These are phyloP conservation scores for Proteles cristata DNA, from an alignment of 2,113 vertebrate species.

Conservation along the genomic window DNA sequence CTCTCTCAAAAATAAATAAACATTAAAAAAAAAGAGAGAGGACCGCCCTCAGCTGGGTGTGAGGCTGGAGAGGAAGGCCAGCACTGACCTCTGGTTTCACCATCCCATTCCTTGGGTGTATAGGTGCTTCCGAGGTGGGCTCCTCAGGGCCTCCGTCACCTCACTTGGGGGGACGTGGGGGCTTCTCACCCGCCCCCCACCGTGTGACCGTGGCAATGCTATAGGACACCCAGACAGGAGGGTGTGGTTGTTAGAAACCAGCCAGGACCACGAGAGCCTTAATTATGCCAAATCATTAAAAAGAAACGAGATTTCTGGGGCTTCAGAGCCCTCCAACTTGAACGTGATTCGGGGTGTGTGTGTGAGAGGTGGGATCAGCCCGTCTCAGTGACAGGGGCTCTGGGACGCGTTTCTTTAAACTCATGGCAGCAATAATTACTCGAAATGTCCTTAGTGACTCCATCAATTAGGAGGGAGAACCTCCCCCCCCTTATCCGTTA, in stretches of 20 bases:
- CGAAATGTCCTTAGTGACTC: conserved; percentile 72
- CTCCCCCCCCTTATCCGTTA: conserved; percentile 44
- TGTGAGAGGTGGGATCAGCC: conserved; percentile 61
- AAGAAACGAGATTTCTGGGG: conserved; percentile 57
- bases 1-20: no score
- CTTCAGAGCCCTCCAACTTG: conserved; percentile 48
- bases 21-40: no score
- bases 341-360: conserved; percentile 13
- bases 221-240: background rate
- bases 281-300: conserved; percentile 48
- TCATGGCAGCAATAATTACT: conserved; percentile 75
- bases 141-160: background rate
- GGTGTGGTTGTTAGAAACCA: conserved; percentile 44
- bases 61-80: background rate
- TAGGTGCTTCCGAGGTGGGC: background rate
- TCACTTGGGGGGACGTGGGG: background rate
- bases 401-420: conserved; percentile 74
- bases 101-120: accelerated
- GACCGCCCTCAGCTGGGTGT: accelerated
- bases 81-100: accelerated
- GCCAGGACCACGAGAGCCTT: background rate
- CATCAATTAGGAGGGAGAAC: conserved; percentile 61
- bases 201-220: conserved; percentile 35
- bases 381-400: conserved; percentile 68
- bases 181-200: background rate